phyloP scores from a whole-genome alignment of 1,140 invertebrate species.

The Scaptomyza pallida region DNA sequence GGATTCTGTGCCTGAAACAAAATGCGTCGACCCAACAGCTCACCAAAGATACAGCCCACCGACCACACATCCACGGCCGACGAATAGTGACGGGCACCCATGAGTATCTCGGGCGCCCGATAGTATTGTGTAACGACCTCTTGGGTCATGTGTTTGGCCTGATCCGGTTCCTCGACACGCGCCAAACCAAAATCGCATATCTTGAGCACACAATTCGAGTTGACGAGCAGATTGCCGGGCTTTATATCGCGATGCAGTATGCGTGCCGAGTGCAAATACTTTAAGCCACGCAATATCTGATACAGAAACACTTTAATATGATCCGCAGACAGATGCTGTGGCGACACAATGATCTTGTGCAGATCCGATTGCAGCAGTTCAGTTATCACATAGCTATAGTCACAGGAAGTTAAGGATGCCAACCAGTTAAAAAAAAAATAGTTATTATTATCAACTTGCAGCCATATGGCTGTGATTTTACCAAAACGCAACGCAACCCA shows the following conservation, averaged over 20 bases:
- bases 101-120: slow-evolving; percentile 98
- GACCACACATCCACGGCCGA: slow-evolving; percentile 99
- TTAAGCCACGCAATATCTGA: slow-evolving; percentile 99
- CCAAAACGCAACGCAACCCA: background rate
- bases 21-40: slow-evolving; percentile 96
- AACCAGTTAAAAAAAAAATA: slow-evolving; percentile 27
- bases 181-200: slow-evolving; percentile 99
- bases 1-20: slow-evolving; percentile 98
- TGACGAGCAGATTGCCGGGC: slow-evolving; percentile 99
- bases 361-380: slow-evolving; percentile 99
- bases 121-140: slow-evolving; percentile 99
- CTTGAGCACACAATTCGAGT: slow-evolving; percentile 99
- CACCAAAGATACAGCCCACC: slow-evolving; percentile 99
- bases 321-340: slow-evolving; percentile 98
- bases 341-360: slow-evolving; percentile 99
- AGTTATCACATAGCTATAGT: slow-evolving; percentile 97
- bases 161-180: slow-evolving; percentile 95
- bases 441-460: background rate
- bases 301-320: slow-evolving; percentile 99
- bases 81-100: slow-evolving; percentile 99
- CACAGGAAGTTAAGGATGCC: slow-evolving; percentile 47
- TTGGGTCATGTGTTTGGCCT: slow-evolving; percentile 98
- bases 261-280: slow-evolving; percentile 98
- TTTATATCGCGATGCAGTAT: slow-evolving; percentile 99
- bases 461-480: background rate